Evolutionary conservation across 2,797 vertebrate species (phyloP).

Genomic region (Ciconia nigra): DNA sequence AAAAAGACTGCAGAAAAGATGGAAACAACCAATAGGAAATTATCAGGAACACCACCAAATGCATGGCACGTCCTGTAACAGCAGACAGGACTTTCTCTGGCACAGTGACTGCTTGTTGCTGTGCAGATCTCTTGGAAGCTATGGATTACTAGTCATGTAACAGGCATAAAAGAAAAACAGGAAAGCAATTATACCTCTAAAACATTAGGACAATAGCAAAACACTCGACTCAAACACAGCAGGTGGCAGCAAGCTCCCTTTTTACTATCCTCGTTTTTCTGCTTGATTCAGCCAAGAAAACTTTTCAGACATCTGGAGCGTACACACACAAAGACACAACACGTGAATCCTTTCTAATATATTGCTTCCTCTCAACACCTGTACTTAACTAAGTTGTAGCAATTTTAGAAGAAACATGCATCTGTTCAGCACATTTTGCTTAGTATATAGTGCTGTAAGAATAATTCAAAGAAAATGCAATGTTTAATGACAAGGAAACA

Average conservation of each 20-base stretch:
- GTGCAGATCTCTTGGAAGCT: background rate
- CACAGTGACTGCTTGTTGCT: background rate
- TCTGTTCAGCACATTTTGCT: background rate
- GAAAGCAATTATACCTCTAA: background rate
- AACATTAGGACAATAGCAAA: background rate
- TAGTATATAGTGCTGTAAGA: background rate
- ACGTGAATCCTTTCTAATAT: background rate
- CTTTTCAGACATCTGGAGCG: background rate
- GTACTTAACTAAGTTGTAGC: background rate
- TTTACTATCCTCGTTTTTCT: background rate
- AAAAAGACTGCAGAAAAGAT: background rate
- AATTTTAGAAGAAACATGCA: background rate
- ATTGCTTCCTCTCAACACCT: background rate
- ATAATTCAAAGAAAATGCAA: background rate
- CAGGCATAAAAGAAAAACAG: background rate
- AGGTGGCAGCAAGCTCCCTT: conserved; percentile 49
- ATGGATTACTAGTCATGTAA: background rate
- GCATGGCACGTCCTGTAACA: accelerated
- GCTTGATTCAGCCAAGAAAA: background rate
- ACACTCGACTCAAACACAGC: conserved; percentile 18
- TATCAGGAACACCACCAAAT: background rate
- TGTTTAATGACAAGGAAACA: background rate
- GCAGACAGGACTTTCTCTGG: background rate
- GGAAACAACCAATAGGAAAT: background rate
- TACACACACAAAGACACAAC: background rate